A percentile compares a stretch with the other conserved stretches of the same genome.
These are phyloP conservation scores for Rallus crepitans DNA, from an alignment of 2,797 vertebrate genomes.

Conservation along the genomic window DNA sequence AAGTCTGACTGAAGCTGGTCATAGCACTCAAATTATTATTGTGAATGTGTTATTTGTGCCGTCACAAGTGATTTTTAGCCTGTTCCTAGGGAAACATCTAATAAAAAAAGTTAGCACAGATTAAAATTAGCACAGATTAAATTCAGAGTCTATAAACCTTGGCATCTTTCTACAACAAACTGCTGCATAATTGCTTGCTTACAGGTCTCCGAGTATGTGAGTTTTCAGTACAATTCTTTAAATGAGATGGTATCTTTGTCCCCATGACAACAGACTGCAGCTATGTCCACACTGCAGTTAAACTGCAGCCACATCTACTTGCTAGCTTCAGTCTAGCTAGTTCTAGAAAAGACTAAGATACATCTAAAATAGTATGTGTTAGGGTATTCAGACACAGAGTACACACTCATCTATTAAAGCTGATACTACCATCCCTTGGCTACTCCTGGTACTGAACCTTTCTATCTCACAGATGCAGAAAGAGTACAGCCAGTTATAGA, in stretches of 20 bases:
- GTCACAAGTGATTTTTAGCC: no score
- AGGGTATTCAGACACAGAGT: not conserved
- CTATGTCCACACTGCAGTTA: not conserved
- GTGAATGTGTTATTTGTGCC: no score
- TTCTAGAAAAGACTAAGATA: not conserved
- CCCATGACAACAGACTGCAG: not conserved
- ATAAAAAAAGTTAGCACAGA: no score
- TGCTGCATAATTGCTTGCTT: not conserved
- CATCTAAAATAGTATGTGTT: not conserved
- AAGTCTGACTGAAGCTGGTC: not conserved
- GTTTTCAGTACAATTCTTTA: not conserved
- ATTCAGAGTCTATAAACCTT: not conserved
- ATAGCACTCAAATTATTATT: not conserved
- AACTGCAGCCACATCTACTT: not conserved
- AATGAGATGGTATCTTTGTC: not conserved
- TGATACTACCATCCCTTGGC: not conserved
- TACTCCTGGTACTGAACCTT: not conserved
- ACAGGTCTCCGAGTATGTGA: not conserved
- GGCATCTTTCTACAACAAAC: not conserved
- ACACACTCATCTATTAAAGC: not conserved
- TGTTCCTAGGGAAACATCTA: no score
- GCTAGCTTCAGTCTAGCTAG: not conserved
- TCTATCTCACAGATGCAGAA: not conserved
- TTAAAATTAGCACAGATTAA: no score
- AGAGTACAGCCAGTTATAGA: not conserved